These are phyloP conservation scores for Amphimallon solstitiale DNA, from an alignment of 2,888 invertebrate genomes.

Conservation along the genomic window DNA sequence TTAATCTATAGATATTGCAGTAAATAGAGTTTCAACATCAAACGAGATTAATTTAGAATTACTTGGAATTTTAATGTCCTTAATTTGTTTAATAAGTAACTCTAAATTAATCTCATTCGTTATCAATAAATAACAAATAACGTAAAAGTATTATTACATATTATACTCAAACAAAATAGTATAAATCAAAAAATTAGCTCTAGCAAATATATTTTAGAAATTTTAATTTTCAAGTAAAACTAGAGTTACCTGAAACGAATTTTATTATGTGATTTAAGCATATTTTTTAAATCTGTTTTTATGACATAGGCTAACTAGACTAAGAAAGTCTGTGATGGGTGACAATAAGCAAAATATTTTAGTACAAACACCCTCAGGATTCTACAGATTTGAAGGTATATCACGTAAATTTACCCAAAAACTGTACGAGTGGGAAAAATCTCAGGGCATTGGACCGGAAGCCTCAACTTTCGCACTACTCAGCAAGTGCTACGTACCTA, in stretches of 20 bases:
- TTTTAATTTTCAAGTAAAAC: too few species aligned
- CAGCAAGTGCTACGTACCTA: conserved; percentile 63
- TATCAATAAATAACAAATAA: too few species aligned
- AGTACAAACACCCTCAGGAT: conserved; percentile 84
- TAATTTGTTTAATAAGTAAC: too few species aligned
- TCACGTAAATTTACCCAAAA: conserved; percentile 90
- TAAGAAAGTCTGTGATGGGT: conserved; percentile 67
- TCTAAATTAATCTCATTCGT: too few species aligned
- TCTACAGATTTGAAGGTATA: conserved; percentile 86
- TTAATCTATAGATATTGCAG: too few species aligned
- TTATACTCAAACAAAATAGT: too few species aligned
- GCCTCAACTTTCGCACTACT: conserved; percentile 85
- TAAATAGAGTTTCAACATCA: too few species aligned
- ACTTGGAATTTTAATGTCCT: too few species aligned
- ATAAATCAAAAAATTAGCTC: too few species aligned
- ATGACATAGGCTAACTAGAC: conserved; percentile 65
- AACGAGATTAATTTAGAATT: too few species aligned
- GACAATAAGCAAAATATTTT: conserved; percentile 76
- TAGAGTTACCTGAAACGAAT: background rate
- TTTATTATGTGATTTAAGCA: background rate
- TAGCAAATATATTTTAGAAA: too few species aligned
- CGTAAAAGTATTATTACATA: too few species aligned
- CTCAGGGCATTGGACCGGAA: conserved; percentile 86
- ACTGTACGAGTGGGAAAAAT: conserved; percentile 91
- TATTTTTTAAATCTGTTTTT: conserved; percentile 11